Conservation (phyloP, 2,113 vertebrate genomes). For the Silurus asotus region DNA sequence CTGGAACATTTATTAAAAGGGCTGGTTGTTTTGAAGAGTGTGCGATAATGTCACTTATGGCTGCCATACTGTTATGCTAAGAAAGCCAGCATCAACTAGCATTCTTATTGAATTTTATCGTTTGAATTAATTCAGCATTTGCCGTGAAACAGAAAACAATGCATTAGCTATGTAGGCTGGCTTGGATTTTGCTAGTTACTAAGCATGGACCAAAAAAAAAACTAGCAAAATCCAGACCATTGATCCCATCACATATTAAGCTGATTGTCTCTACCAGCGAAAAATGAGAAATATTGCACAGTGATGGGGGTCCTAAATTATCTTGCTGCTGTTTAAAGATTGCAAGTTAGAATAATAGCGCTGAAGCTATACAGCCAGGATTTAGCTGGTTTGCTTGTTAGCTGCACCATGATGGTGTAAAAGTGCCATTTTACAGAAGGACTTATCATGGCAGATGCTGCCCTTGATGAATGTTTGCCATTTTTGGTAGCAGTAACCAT, state of each 20-base stretch:
- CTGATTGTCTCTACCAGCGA: neutral
- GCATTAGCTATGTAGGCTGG: neutral
- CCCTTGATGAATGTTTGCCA: neutral
- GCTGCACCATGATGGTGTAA: neutral
- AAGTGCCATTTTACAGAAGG: neutral
- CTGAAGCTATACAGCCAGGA: too few species aligned
- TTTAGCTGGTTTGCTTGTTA: neutral
- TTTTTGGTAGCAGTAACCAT: neutral
- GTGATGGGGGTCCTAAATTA: neutral
- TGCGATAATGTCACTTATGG: neutral
- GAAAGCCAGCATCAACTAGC: neutral
- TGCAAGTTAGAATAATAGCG: neutral
- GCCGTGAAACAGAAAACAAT: neutral
- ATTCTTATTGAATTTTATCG: neutral
- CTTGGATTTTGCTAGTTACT: neutral
- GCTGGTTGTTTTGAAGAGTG: neutral
- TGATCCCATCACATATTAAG: neutral
- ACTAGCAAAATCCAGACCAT: neutral
- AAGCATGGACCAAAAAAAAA: neutral
- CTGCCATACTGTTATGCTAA: neutral
- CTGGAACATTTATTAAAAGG: slow-evolving; percentile 11
- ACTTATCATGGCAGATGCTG: neutral
- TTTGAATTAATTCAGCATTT: neutral
- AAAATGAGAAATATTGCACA: neutral
- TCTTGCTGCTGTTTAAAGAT: neutral